Conservation (phyloP, 1,140 invertebrate species). For the Glossosoma conforme region DNA sequence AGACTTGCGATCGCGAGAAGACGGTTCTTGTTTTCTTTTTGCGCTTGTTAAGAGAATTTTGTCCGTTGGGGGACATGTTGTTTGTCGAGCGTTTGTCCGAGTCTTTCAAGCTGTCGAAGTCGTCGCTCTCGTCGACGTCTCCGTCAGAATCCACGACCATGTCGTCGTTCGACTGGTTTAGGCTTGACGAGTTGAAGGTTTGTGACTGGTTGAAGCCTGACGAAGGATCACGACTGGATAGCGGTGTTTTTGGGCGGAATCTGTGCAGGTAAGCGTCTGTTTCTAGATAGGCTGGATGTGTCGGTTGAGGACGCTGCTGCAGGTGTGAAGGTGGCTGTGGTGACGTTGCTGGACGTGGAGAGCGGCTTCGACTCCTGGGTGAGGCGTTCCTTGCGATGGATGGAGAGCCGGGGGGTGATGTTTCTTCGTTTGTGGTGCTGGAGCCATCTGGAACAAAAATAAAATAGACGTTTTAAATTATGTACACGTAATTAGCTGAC, state of each 20-base stretch:
- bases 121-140: conserved; percentile 64
- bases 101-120: conserved; percentile 47
- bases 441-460: conserved; percentile 59
- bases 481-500: no score
- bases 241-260: conserved; percentile 40
- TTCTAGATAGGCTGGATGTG: conserved; percentile 45
- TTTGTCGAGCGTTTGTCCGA: conserved; percentile 47
- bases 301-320: conserved; percentile 39
- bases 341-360: conserved; percentile 42
- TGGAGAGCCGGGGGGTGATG: conserved; percentile 55
- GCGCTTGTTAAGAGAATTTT: conserved; percentile 65
- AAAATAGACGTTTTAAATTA: no score
- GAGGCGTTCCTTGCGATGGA: conserved; percentile 42
- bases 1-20: conserved; percentile 91
- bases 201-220: conserved; percentile 16
- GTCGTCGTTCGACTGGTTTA: conserved; percentile 39
- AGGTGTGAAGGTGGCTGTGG: conserved; percentile 38
- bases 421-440: conserved; percentile 57
- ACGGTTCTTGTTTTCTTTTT: conserved; percentile 99
- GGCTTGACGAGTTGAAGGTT: conserved; percentile 15
- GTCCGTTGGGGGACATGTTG: conserved; percentile 38
- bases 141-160: conserved; percentile 59
- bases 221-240: conserved; percentile 40
- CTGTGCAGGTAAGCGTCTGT: conserved; percentile 42
- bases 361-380: conserved; percentile 35